These are phyloP conservation scores for Pachyrhynchus sulphureomaculatus DNA, from an alignment of 1,140 invertebrate species.

Conservation along the genomic window DNA sequence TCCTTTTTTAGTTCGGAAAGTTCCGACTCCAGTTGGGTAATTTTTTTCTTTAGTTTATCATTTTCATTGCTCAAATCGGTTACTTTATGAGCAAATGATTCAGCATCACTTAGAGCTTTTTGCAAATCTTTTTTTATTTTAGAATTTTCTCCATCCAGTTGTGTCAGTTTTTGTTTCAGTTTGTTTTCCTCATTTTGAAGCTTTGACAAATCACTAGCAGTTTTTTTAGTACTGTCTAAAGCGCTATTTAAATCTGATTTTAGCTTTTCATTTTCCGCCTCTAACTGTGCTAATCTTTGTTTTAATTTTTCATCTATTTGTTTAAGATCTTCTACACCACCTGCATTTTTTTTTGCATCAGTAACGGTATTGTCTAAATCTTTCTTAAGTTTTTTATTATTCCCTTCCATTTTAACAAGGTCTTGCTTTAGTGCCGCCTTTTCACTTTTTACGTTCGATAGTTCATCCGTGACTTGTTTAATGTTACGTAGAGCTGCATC, in stretches of 20 bases:
- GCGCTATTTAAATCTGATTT: slow-evolving; percentile 21
- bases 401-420: slow-evolving; percentile 11
- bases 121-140: slow-evolving; percentile 28
- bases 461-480: not conserved
- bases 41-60: slow-evolving; percentile 25
- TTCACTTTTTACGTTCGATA: slow-evolving; percentile 11
- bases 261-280: slow-evolving; percentile 13
- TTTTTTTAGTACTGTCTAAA: slow-evolving; percentile 16
- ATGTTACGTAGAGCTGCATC: slow-evolving; percentile 1
- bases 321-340: slow-evolving; percentile 10
- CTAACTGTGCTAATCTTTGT: slow-evolving; percentile 17
- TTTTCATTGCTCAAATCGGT: slow-evolving; percentile 1
- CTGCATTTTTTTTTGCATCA: slow-evolving; percentile 6
- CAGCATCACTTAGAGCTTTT: slow-evolving; percentile 4
- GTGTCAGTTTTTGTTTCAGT: slow-evolving; percentile 24
- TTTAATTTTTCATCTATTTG: slow-evolving; percentile 17
- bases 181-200: slow-evolving; percentile 22
- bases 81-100: not conserved
- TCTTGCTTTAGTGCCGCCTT: slow-evolving; percentile 22
- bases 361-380: slow-evolving; percentile 14
- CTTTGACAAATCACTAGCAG: slow-evolving; percentile 1
- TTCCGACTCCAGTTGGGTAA: slow-evolving; percentile 21
- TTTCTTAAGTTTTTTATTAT: slow-evolving; percentile 16
- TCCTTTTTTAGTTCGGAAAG: slow-evolving; percentile 27
- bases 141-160: slow-evolving; percentile 19